These are phyloP conservation scores for Carterocephalus palaemon DNA, from an alignment of 2,888 invertebrate genomes.

Conservation along the genomic window DNA sequence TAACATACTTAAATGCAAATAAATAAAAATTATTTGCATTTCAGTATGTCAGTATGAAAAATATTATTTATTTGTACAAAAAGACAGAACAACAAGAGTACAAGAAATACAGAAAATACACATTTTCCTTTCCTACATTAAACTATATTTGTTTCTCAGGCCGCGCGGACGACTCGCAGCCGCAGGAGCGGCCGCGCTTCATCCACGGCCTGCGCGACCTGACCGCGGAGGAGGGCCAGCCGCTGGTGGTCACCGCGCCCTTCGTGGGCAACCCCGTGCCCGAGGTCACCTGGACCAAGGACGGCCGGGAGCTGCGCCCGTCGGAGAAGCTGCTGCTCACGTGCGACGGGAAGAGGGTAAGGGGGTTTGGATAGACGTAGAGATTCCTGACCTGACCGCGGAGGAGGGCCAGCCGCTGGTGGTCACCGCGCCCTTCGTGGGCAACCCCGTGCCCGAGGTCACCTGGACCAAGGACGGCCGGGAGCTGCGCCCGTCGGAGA, in stretches of 20 bases:
- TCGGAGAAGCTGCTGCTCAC: constrained; percentile 84
- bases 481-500: constrained; percentile 82
- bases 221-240: constrained; percentile 90
- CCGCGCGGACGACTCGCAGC: constrained; percentile 80
- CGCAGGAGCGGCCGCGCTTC: constrained; percentile 88
- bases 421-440: constrained; percentile 84
- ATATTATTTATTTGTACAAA: too few relatives aligned
- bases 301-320: constrained; percentile 82
- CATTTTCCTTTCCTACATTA: too few relatives aligned
- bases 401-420: constrained; percentile 90
- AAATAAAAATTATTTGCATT: too few relatives aligned
- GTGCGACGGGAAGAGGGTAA: constrained; percentile 89
- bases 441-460: constrained; percentile 90
- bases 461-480: constrained; percentile 88
- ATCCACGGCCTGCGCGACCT: constrained; percentile 85
- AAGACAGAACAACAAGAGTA: too few relatives aligned
- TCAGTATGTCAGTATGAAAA: too few relatives aligned
- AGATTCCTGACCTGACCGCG: constrained; percentile 86
- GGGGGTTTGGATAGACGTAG: too few relatives aligned
- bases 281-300: constrained; percentile 88
- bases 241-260: constrained; percentile 83
- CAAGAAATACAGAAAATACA: too few relatives aligned
- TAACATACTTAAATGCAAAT: too few relatives aligned
- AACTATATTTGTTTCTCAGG: constrained; percentile 38
- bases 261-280: constrained; percentile 91